A percentile compares a stretch with the other conserved stretches of the same genome.
Evolutionary conservation across 2,797 vertebrate species (phyloP).

Genomic region (Lepilemur septentrionalis): DNA sequence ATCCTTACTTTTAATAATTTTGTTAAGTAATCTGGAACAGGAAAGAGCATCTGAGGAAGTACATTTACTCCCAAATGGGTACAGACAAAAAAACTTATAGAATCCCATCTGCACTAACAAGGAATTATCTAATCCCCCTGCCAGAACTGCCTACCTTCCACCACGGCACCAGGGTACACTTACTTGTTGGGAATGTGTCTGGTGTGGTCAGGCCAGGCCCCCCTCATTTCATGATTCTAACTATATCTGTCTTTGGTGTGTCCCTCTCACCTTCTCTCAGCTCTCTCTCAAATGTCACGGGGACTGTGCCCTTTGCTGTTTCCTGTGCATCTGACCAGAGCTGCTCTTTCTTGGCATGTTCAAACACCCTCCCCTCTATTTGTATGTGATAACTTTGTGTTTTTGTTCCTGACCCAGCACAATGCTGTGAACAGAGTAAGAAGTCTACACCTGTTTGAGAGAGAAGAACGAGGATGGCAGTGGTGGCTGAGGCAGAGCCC

Average conservation of each 20-base stretch:
- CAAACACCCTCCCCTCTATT: not conserved
- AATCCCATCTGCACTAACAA: not conserved
- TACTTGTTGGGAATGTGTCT: not conserved
- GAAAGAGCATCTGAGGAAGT: not conserved
- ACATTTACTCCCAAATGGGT: not conserved
- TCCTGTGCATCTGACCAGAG: not conserved
- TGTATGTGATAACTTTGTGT: not conserved
- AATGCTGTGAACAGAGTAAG: not conserved
- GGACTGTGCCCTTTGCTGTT: not conserved
- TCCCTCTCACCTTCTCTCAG: not conserved
- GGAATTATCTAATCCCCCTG: not conserved
- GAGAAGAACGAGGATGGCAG: not conserved
- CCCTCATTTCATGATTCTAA: not conserved
- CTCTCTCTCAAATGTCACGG: not conserved
- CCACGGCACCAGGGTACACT: accelerated
- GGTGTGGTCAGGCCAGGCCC: not conserved
- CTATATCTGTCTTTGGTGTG: not conserved
- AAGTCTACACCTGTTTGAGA: not conserved
- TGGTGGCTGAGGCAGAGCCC: not conserved
- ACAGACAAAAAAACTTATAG: not conserved
- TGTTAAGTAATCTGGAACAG: not conserved
- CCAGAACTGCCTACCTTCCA: no score
- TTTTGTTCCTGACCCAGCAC: not conserved
- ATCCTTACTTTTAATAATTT: not conserved
- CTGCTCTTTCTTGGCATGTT: not conserved